Percentiles rank a stretch among this genome's conserved stretches.
Evolutionary conservation across 2,888 invertebrate species (phyloP).

Genomic region (Drosophila longiperda): DNA sequence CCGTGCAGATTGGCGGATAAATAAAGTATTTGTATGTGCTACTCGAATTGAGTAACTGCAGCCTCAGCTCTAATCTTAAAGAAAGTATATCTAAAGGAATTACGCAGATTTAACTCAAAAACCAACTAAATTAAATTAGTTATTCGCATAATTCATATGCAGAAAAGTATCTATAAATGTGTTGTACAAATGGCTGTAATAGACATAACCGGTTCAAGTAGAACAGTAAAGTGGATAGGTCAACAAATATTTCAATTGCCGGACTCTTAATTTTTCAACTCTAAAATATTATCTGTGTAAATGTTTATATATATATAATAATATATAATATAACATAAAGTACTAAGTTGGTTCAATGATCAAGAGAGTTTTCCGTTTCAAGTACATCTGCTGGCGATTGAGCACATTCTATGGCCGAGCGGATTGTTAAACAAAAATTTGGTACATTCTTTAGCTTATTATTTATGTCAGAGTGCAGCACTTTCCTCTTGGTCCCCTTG

Average conservation of each 20-base stretch:
- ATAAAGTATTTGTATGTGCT: constrained; percentile 5
- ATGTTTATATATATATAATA: too few species aligned
- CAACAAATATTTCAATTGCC: too few species aligned
- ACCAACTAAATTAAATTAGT: neutral
- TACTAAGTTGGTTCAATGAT: too few species aligned
- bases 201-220: neutral
- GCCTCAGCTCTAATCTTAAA: neutral
- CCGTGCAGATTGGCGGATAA: constrained; percentile 18
- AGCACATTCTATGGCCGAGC: neutral
- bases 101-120: neutral
- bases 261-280: too few species aligned
- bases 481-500: constrained; percentile 2
- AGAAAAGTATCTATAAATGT: neutral
- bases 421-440: constrained; percentile 7
- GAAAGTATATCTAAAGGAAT: neutral
- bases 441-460: constrained; percentile 26
- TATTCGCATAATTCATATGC: neutral
- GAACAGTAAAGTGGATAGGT: neutral
- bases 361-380: neutral
- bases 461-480: constrained; percentile 42
- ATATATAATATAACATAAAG: too few species aligned
- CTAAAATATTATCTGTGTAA: too few species aligned
- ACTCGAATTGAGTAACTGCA: constrained; percentile 30
- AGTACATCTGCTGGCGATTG: constrained; percentile 1
- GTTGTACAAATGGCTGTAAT: neutral